Conservation (phyloP, 37 sponge, comb jelly and placozoan genomes). For the Haliclona indistincta region DNA sequence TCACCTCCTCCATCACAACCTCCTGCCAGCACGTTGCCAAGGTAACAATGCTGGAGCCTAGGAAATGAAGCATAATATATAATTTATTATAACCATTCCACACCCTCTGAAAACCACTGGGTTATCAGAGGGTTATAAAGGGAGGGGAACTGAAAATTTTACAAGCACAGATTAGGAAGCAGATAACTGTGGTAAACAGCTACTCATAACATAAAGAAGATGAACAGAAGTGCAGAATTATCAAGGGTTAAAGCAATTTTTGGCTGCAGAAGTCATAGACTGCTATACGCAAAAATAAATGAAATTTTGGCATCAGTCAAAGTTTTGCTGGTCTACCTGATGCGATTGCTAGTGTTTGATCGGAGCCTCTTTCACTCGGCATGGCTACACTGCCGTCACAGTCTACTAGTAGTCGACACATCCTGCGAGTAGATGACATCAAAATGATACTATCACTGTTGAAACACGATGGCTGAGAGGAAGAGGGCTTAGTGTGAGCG, state of each 20-base stretch:
- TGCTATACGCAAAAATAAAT: not conserved
- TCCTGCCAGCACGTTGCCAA: conserved; percentile 48
- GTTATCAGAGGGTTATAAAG: too few relatives aligned
- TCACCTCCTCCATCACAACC: conserved; percentile 10
- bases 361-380: not conserved
- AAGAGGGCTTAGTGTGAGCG: not conserved
- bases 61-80: not conserved
- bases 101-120: too few relatives aligned
- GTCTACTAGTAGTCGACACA: conserved; percentile 74
- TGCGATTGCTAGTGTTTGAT: not conserved
- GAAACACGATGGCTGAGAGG: not conserved
- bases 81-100: not conserved
- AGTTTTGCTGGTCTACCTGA: not conserved
- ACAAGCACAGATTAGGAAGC: too few relatives aligned
- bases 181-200: too few relatives aligned
- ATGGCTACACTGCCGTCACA: conserved; percentile 41
- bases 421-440: conserved; percentile 60
- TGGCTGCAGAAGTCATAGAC: not conserved
- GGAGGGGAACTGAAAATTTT: too few relatives aligned
- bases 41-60: conserved; percentile 26
- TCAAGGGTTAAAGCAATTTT: not conserved
- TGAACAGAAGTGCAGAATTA: too few relatives aligned
- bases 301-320: not conserved
- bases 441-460: not conserved
- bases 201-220: too few relatives aligned